A percentile compares a stretch with the other conserved stretches of the same genome.
Evolutionary conservation across 2,888 invertebrate species (phyloP).

Genomic region (Temnothorax ravouxi): DNA sequence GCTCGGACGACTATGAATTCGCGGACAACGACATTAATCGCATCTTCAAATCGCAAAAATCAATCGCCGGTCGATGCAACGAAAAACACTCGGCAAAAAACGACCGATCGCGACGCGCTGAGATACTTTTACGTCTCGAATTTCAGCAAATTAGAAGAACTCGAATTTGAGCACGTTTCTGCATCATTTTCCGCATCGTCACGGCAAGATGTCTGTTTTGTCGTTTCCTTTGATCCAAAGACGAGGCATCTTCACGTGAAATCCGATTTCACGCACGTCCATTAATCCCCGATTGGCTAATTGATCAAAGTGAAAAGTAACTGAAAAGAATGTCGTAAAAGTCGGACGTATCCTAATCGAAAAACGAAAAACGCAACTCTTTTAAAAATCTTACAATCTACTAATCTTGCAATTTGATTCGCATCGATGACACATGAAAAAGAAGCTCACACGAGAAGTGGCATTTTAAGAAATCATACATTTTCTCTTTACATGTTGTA

Average conservation of each 20-base stretch:
- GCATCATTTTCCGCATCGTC: conserved; percentile 41
- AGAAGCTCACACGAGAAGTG: neutral
- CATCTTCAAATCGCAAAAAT: conserved; percentile 26
- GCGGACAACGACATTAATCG: conserved; percentile 43
- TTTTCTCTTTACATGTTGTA: neutral
- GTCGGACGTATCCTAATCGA: conserved; percentile 14
- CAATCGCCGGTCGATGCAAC: conserved; percentile 15
- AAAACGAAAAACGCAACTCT: neutral
- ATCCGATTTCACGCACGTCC: conserved; percentile 80
- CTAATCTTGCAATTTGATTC: neutral
- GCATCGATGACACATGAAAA: neutral
- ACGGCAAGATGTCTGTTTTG: conserved; percentile 45
- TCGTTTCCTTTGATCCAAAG: conserved; percentile 47
- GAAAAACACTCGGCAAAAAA: neutral
- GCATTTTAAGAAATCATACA: neutral
- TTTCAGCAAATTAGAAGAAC: neutral
- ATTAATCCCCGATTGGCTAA: conserved; percentile 77
- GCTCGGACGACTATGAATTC: conserved; percentile 40
- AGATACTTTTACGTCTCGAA: neutral
- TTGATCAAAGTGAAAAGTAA: conserved; percentile 75
- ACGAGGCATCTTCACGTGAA: conserved; percentile 71
- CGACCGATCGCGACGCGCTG: neutral
- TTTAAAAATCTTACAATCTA: neutral
- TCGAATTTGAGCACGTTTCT: neutral
- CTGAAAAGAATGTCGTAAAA: conserved; percentile 39